Base-by-base conservation (phyloP, 2,888 invertebrate species). In the Amaurobius ferox region DNA sequence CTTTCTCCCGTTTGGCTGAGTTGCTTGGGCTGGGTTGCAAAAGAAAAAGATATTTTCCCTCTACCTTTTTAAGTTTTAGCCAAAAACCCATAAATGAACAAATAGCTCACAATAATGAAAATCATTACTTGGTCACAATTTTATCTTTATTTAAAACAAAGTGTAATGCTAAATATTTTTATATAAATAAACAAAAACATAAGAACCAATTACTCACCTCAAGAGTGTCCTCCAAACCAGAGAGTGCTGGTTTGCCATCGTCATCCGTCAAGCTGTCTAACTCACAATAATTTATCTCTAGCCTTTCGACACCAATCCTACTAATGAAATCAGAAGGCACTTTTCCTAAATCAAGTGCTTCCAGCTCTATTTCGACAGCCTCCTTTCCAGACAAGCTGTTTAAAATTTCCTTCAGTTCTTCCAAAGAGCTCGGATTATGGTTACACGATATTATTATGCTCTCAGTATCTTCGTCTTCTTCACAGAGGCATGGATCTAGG, bases 151-250 rank as follows among this genome's bases (percentile, higher is more conserved):
- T n/a, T n/a, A n/a, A n/a, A n/a, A n/a, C n/a, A n/a, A n/a, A n/a
- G n/a, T n/a, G n/a, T n/a, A n/a, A n/a, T n/a, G n/a, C n/a, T n/a
- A n/a, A n/a, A n/a, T n/a, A n/a, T n/a, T n/a, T n/a, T n/a, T n/a
- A n/a, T n/a, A n/a, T n/a, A n/a, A n/a, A n/a, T n/a, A n/a, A n/a
- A n/a, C n/a, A n/a, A n/a, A n/a, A n/a, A n/a, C n/a, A 55, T n/a
- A 7, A n/a, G n/a, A n/a, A 23, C 6, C 7, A 26, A 2, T 9
- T 16, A 44, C 35, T 26, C 29, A 83, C 81, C 48, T 71, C 62
- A 16, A 83, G 64, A 26, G 26, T 64, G 16, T 83, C 48, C 32
- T 83, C 81, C 7, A 83, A 29, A 19, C 81, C 81, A 5, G 32
- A 7, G 1, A 83, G 35, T 1, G 76, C 32, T 26, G 19, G 61